Percentiles rank a stretch among this genome's conserved stretches.
These are phyloP conservation scores for Scolopax mira DNA, from an alignment of 2,113 vertebrate species.

Conservation along the genomic window DNA sequence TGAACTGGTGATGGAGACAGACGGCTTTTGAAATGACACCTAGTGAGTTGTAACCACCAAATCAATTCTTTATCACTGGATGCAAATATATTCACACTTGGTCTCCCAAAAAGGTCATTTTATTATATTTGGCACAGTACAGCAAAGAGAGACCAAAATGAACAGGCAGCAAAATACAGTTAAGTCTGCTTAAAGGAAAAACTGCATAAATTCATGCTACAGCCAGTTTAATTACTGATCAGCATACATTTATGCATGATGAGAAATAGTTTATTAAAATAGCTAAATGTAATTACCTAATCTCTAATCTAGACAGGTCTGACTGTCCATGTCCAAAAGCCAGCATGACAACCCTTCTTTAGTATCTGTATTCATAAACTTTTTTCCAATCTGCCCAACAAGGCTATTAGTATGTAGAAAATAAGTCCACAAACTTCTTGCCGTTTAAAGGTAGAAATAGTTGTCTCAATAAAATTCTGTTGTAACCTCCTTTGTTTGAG, in stretches of 20 bases:
- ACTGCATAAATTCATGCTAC: not conserved
- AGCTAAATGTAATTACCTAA: not conserved
- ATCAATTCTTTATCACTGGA: not conserved
- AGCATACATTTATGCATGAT: not conserved
- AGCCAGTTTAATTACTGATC: not conserved
- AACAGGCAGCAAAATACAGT: not conserved
- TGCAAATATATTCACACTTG: not conserved
- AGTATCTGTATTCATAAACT: not conserved
- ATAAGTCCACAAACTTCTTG: not conserved
- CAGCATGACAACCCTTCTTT: not conserved
- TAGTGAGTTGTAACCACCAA: not conserved
- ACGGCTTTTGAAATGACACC: not conserved
- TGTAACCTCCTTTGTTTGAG: not conserved
- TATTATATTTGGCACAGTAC: not conserved
- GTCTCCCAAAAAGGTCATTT: not conserved
- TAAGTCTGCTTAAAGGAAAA: not conserved
- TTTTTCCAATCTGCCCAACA: not conserved
- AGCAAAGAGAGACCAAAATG: not conserved
- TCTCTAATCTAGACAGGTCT: not conserved
- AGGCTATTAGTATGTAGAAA: not conserved
- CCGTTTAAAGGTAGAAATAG: not conserved
- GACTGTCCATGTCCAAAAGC: not conserved
- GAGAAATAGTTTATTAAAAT: not conserved
- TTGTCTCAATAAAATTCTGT: not conserved
- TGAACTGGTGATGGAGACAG: not conserved